Evolutionary conservation across 1,140 invertebrate genomes (phyloP), one percentile per base, ranked within the genome.

Genomic region (Anthonomus grandis): DNA sequence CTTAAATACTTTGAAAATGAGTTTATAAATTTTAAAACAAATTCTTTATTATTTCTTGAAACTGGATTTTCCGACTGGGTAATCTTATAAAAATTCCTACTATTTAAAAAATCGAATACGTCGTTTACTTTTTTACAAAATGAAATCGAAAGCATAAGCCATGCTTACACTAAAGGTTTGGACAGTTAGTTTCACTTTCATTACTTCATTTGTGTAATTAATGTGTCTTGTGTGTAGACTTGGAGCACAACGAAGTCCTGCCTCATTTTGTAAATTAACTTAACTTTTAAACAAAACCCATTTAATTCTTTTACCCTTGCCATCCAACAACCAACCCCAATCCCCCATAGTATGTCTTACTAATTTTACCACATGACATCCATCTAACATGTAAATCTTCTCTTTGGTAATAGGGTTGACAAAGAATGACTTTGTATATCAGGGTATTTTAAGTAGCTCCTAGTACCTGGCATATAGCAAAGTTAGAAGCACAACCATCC

Each of bases 401-500:
- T 64, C 47, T 22, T 55, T 25, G 12, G 44, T 62, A 17, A 58
- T 36, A 17, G 59, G 61, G 48, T 65, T 42, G 19, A 49, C 25
- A 60, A 67, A 67, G 55, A 10, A 58, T 21, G 64, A 50, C 48
- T 62, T 64, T 31, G 57, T 53, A 25, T n/a, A n/a, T 62, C 24
- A 9, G 38, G 31, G 37, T 12, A 47, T 51, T 44, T 23, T 67
- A 64, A 62, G 57, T 56, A 24, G 64, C 59, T 22, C 60, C 62
- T 39, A 70, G 50, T 44, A 19, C 4, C 27, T 13, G 31, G 42
- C 27, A 47, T 62, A 65, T 67, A 9, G n/a, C 21, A 8, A 69
- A 22, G 51, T 70, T 69, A n/a, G 45, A 21, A 36, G 61, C 13
- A 34, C 56, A 48, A 4, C 70, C 67, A 69, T 72, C 65, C 59